Evolutionary conservation across 2,888 invertebrate species (phyloP).

Genomic region (Orthosia incerta): DNA sequence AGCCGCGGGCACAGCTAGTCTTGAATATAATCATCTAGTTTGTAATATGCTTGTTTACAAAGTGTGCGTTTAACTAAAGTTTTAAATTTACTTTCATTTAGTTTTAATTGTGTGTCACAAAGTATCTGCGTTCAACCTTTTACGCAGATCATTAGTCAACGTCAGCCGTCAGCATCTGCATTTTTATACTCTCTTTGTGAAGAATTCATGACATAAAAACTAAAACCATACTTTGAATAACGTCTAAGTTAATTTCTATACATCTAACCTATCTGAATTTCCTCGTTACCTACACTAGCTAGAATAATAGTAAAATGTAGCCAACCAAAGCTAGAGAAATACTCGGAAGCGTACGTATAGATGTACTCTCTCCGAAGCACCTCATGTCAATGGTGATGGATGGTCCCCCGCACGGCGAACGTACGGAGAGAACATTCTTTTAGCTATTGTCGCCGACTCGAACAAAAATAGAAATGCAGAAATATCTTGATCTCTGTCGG

Average conservation of each 20-base stretch:
- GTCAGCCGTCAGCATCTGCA: conserved; percentile 39
- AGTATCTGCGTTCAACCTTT: conserved; percentile 22
- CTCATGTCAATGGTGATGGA: conserved; percentile 67
- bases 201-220: neutral
- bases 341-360: conserved; percentile 64
- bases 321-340: conserved; percentile 55
- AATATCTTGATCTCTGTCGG: conserved; percentile 57
- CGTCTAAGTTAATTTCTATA: conserved; percentile 11
- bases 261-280: conserved; percentile 1
- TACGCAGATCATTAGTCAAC: conserved; percentile 47
- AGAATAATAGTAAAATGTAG: conserved; percentile 33
- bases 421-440: conserved; percentile 45
- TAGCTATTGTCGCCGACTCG: conserved; percentile 52
- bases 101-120: conserved; percentile 25
- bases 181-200: conserved; percentile 21
- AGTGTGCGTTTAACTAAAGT: no score
- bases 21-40: no score
- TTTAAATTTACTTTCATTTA: no score
- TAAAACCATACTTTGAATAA: neutral
- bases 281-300: neutral
- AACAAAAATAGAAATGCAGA: conserved; percentile 57
- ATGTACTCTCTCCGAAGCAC: conserved; percentile 64
- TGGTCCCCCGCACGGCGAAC: conserved; percentile 51
- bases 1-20: no score
- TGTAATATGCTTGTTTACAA: no score